Percentiles rank a stretch among this genome's conserved stretches.
These are phyloP conservation scores for Drosophila sp. DNA, from an alignment of 1,140 invertebrate species.

Conservation along the genomic window DNA sequence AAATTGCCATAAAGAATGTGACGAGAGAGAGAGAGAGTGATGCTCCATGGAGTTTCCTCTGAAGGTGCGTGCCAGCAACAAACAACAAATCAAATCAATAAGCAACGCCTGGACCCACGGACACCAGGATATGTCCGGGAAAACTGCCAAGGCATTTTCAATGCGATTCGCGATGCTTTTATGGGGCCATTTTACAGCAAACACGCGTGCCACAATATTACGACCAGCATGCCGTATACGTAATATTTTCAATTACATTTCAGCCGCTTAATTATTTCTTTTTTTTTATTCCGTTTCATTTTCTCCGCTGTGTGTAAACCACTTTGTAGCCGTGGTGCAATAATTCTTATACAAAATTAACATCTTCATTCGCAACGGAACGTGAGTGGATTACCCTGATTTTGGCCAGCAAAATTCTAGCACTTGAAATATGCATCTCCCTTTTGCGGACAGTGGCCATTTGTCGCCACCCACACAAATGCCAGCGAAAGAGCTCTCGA, in stretches of 20 bases:
- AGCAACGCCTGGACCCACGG: constrained; percentile 24
- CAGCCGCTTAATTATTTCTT: constrained; percentile 46
- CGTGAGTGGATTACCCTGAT: constrained; percentile 13
- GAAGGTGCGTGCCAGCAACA: constrained; percentile 40
- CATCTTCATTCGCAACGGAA: constrained; percentile 2
- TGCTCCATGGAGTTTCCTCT: constrained; percentile 30
- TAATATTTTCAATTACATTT: constrained; percentile 56
- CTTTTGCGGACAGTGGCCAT: constrained; percentile 6
- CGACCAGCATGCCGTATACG: constrained; percentile 53
- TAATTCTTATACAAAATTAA: constrained; percentile 12
- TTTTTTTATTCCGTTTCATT: not conserved
- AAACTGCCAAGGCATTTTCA: not conserved
- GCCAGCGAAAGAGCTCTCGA: not conserved
- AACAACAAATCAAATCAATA: constrained; percentile 60
- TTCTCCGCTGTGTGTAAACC: not conserved
- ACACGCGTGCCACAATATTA: constrained; percentile 48
- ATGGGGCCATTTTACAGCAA: constrained; percentile 36
- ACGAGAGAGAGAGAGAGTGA: constrained; percentile 14
- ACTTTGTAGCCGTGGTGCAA: not conserved
- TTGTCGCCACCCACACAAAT: not conserved
- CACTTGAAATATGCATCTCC: not conserved
- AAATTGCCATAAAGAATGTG: constrained; percentile 56
- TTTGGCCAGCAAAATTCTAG: not conserved
- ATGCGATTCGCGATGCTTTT: constrained; percentile 37
- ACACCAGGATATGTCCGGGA: not conserved